Conservation (phyloP, 1,140 invertebrate species). For the Caenorhabditis inopinata region DNA sequence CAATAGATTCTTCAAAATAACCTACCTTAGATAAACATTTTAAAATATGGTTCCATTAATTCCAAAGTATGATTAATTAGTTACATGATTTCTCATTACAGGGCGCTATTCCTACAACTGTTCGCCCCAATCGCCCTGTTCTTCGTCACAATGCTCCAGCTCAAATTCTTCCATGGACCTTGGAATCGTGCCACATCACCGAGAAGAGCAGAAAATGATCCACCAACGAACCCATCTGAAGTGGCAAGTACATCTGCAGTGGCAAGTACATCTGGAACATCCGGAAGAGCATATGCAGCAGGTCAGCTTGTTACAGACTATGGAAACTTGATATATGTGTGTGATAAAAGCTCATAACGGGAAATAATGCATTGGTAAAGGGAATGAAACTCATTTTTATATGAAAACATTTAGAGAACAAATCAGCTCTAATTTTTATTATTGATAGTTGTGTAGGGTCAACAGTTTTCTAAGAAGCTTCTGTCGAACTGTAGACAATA, state of each 20-base stretch:
- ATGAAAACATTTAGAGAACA: too few species aligned
- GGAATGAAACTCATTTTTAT: too few species aligned
- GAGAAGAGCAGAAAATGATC: neutral
- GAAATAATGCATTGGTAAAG: too few species aligned
- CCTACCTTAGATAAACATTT: too few species aligned
- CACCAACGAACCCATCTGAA: neutral
- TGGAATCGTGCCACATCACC: slow-evolving; percentile 56
- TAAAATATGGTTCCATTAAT: too few species aligned
- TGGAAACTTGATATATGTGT: neutral
- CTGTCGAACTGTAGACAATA: too few species aligned
- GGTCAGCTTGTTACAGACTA: neutral
- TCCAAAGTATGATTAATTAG: too few species aligned
- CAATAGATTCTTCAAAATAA: too few species aligned
- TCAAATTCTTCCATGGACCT: slow-evolving; percentile 65
- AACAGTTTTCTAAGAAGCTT: too few species aligned
- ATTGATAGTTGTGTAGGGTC: too few species aligned
- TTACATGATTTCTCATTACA: slow-evolving; percentile 48
- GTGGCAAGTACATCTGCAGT: neutral
- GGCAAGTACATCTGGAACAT: neutral
- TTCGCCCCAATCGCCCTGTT: slow-evolving; percentile 60
- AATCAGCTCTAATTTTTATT: too few species aligned
- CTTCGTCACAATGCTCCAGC: slow-evolving; percentile 63
- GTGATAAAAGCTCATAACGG: too few species aligned
- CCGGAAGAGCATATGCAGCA: neutral
- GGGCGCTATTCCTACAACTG: slow-evolving; percentile 55